phyloP scores from a whole-genome alignment of 2,888 invertebrate genomes.

The Acanthosepion lycidas region DNA sequence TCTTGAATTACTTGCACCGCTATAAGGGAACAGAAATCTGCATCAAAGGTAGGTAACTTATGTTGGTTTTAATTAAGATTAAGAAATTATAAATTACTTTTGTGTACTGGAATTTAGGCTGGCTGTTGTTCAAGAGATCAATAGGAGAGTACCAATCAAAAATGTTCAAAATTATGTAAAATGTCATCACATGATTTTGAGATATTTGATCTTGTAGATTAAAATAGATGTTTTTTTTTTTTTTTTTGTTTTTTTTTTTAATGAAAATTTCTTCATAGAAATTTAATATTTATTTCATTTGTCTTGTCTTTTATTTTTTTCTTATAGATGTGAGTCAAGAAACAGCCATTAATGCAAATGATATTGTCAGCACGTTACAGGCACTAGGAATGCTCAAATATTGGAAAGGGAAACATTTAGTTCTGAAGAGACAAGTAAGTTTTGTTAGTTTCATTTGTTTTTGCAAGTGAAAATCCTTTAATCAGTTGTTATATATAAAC shows the following conservation, averaged over 20 bases:
- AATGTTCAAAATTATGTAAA: no score
- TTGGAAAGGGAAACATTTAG: conserved; percentile 98
- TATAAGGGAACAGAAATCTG: conserved; percentile 91
- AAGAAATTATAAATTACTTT: not conserved
- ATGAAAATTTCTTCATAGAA: not conserved
- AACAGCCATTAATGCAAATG: conserved; percentile 96
- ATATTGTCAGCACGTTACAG: conserved; percentile 97
- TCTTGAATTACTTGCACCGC: conserved; percentile 91
- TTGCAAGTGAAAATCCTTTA: not conserved
- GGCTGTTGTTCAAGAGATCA: not conserved
- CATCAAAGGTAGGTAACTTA: conserved; percentile 80
- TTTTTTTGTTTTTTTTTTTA: not conserved
- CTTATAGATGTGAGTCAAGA: conserved; percentile 84
- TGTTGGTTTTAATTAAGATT: no score
- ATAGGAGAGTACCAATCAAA: not conserved
- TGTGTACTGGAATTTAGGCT: not conserved
- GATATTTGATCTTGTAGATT: not conserved
- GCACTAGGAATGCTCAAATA: conserved; percentile 98
- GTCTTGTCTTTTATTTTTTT: not conserved
- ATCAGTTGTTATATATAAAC: no score
- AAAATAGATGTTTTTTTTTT: not conserved
- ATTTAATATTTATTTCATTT: not conserved
- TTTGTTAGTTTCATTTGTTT: conserved; percentile 56
- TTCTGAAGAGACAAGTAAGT: conserved; percentile 90
- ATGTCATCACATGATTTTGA: no score